These are phyloP conservation scores for Cerastoderma edule DNA, from an alignment of 2,888 invertebrate species.

Conservation along the genomic window DNA sequence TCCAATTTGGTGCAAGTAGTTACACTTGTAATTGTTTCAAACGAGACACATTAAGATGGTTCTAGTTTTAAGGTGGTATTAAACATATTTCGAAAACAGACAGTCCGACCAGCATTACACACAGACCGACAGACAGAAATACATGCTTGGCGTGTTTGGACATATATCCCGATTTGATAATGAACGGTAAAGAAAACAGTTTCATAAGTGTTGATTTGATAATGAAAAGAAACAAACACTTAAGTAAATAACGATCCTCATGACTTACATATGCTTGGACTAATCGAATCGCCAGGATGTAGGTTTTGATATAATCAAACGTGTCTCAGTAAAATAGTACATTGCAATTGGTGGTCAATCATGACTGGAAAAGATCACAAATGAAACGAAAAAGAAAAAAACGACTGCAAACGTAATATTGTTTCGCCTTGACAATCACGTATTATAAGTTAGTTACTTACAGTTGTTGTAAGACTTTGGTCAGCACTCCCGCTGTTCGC, in stretches of 20 bases:
- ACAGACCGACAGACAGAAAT: too few relatives aligned
- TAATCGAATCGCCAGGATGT: too few relatives aligned
- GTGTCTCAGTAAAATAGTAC: too few relatives aligned
- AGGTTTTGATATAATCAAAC: not conserved
- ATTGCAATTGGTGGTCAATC: not conserved
- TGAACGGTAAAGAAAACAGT: too few relatives aligned
- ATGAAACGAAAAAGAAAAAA: not conserved
- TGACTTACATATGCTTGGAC: too few relatives aligned
- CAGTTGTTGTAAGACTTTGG: slow-evolving; percentile 67
- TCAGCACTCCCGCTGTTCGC: slow-evolving; percentile 66
- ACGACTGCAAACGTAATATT: not conserved
- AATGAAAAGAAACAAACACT: too few relatives aligned
- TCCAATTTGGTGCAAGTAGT: not conserved
- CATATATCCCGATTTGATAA: too few relatives aligned
- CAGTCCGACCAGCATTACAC: too few relatives aligned
- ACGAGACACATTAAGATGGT: not conserved
- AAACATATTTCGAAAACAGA: too few relatives aligned
- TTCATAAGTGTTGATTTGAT: too few relatives aligned
- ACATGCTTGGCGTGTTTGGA: too few relatives aligned
- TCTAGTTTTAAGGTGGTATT: not conserved
- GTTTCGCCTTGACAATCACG: not conserved
- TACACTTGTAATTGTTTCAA: not conserved
- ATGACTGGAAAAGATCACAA: not conserved
- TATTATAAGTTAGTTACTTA: slow-evolving; percentile 17
- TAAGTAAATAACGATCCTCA: too few relatives aligned